Conservation (phyloP, 1,140 invertebrate species). For the Thaumatotibia leucotreta region DNA sequence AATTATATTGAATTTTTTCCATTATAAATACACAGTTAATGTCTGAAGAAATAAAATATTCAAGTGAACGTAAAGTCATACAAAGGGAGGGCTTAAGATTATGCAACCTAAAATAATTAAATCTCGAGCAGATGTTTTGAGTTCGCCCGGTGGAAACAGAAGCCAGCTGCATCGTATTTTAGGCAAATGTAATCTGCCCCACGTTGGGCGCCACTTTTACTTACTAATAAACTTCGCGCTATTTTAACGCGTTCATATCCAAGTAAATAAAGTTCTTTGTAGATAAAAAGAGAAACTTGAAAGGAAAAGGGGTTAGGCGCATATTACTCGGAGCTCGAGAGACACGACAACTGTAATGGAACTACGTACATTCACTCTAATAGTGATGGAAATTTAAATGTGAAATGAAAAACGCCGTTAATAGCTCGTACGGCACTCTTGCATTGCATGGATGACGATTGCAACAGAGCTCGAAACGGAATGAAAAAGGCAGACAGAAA, state of each 20-base stretch:
- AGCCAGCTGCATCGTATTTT: slow-evolving; percentile 27
- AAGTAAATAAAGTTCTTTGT: background rate
- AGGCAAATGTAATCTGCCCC: slow-evolving; percentile 25
- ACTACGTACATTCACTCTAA: background rate
- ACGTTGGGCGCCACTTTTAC: slow-evolving; percentile 33
- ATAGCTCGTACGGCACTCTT: background rate
- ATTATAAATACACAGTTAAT: too few relatives aligned
- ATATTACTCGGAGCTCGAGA: background rate
- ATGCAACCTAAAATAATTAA: slow-evolving; percentile 13
- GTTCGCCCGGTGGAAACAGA: slow-evolving; percentile 18
- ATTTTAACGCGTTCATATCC: background rate
- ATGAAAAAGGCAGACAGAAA: slow-evolving; percentile 41
- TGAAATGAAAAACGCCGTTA: background rate
- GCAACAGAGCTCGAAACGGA: slow-evolving; percentile 15
- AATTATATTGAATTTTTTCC: too few relatives aligned
- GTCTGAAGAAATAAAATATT: too few relatives aligned
- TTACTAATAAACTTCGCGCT: slow-evolving; percentile 20
- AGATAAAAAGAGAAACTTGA: background rate
- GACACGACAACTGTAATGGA: background rate
- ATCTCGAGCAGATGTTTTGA: background rate
- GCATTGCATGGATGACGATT: slow-evolving; percentile 9
- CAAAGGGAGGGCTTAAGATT: background rate
- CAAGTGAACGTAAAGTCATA: too few relatives aligned
- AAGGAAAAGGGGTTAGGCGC: background rate
- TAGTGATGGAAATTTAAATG: background rate